Base-by-base conservation (phyloP, 30 jellyfish, hydroid and myxozoan species). In the Turritopsis dohrnii region DNA sequence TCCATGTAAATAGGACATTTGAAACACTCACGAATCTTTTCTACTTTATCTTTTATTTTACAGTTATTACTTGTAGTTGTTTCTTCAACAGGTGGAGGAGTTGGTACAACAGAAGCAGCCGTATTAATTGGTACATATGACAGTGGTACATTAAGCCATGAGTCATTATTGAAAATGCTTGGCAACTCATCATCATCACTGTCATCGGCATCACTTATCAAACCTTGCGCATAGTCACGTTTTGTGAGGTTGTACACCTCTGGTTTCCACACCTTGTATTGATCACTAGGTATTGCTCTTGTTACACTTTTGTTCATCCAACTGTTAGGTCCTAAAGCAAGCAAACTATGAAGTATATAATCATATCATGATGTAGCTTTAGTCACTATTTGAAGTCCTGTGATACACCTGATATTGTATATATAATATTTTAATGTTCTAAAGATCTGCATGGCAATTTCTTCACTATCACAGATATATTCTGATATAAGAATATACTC, bases 1-100 rank as follows among this genome's bases (percentile, higher is more conserved):
- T 54, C 72, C 72, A 54, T 16, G n/a, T n/a, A 54, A 54, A 54
- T 54, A n/a, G 72, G n/a, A 54, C 72, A 54, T n/a, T 54, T 54
- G 72, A 54, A 54, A 54, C 72, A 54, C 18, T 54, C 72, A n/a
- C 18, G 72, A 16, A 54, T n/a, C 72, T 54, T 18, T n/a, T 54
- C 19, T 16, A 54, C 72, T n/a, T n/a, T n/a, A n/a, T n/a, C n/a
- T n/a, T n/a, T n/a, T n/a, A n/a, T n/a, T n/a, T n/a, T n/a, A n/a
- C n/a, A n/a, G n/a, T n/a, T n/a, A n/a, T n/a, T n/a, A 54, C 18
- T 54, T 16, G 72, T 18, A 18, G n/a, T n/a, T 54, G 72, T 16
- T 54, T 54, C 72, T 54, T 18, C 72, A 54, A 54, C 72, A 16
- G 72, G n/a, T 16, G 72, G 72, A 16, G 18, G 19, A 16, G 72